Percentiles rank a stretch among this genome's conserved stretches.
Conservation (phyloP, 2,797 vertebrate genomes). For the Spatula versicolor region DNA sequence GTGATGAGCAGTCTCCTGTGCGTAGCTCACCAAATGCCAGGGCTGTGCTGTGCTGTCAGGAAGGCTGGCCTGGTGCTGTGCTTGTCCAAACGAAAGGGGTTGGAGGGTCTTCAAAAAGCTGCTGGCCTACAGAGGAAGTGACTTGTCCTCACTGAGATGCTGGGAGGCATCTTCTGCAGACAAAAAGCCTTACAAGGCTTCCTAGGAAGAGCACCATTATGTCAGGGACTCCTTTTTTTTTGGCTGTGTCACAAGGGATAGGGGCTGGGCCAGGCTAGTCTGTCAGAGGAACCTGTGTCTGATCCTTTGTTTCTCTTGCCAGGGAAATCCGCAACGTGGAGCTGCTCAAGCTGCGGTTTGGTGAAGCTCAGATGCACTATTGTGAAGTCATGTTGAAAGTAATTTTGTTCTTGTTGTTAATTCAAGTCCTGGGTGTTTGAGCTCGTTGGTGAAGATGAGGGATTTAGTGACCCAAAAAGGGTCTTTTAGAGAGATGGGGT, state of each 20-base stretch:
- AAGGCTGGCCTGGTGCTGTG: neutral
- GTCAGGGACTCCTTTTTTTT: neutral
- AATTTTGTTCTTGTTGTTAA: neutral
- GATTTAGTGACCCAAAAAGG: neutral
- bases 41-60: neutral
- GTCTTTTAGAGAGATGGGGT: neutral
- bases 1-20: neutral
- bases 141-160: neutral
- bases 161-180: neutral
- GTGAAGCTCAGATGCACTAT: constrained; percentile 97
- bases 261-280: neutral
- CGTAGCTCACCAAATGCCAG: neutral
- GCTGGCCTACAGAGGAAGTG: neutral
- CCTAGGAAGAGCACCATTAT: neutral
- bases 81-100: neutral
- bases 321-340: constrained; percentile 98
- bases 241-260: neutral
- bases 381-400: constrained; percentile 99
- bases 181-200: neutral
- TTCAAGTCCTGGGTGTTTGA: neutral
- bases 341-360: constrained; percentile 95
- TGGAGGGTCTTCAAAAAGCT: neutral
- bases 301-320: neutral
- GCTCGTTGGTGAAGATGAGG: neutral
- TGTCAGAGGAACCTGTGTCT: fast-evolving